Conservation (phyloP, 2,113 vertebrate genomes). For the Psammodynastes pulverulentus region DNA sequence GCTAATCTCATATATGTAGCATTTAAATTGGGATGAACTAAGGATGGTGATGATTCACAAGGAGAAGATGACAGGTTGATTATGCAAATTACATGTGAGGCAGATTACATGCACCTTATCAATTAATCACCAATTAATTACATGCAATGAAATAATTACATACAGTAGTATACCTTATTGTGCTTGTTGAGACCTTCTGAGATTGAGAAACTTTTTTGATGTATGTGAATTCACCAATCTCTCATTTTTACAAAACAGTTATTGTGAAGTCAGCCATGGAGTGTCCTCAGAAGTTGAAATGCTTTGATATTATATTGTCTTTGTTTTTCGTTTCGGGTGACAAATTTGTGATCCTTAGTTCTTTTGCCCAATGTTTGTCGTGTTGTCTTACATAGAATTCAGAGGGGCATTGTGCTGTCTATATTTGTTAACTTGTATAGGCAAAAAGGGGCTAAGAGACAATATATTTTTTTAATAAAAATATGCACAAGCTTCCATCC, state of each 20-base stretch:
- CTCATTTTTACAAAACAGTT: neutral
- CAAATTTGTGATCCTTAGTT: neutral
- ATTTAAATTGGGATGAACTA: no score
- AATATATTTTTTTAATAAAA: neutral
- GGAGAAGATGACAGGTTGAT: no score
- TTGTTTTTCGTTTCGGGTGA: neutral
- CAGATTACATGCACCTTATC: neutral
- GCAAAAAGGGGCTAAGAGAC: neutral
- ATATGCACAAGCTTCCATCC: neutral
- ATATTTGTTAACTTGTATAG: neutral
- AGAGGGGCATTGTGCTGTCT: neutral
- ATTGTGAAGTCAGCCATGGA: neutral
- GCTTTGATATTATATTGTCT: neutral
- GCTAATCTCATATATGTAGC: no score
- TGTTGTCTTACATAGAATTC: neutral
- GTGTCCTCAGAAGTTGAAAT: neutral
- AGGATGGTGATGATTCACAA: no score
- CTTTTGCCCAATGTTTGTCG: neutral
- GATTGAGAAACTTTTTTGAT: neutral
- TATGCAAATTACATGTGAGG: no score
- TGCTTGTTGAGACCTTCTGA: neutral
- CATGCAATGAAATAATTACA: neutral
- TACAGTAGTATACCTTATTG: neutral
- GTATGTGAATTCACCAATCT: neutral
- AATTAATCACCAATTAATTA: neutral